Conservation (phyloP, 2,113 vertebrate genomes). For the Lanius ludovicianus region DNA sequence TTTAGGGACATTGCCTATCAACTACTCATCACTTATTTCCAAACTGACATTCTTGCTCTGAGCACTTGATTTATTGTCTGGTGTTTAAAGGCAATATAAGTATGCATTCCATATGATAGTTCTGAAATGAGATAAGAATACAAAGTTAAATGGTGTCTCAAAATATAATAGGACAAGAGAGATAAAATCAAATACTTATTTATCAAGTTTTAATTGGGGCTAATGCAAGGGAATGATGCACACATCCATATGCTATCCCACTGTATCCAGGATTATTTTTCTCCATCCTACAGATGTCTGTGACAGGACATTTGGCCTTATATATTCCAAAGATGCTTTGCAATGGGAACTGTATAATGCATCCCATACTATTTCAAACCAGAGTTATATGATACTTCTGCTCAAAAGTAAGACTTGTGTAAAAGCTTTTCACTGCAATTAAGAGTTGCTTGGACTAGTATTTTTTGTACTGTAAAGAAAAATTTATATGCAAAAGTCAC, state of each 20-base stretch:
- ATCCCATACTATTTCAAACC: not conserved
- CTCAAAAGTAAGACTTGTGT: not conserved
- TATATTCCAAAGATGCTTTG: not conserved
- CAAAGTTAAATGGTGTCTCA: not conserved
- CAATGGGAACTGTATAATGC: not conserved
- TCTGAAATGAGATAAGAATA: not conserved
- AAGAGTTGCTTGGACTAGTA: not conserved
- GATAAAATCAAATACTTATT: not conserved
- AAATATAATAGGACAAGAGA: not conserved
- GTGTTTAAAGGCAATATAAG: not conserved
- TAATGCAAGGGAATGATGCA: not conserved
- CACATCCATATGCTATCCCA: not conserved
- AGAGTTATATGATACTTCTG: not conserved
- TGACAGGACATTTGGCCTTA: not conserved
- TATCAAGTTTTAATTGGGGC: not conserved
- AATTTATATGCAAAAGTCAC: not conserved
- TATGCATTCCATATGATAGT: not conserved
- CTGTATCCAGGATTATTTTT: not conserved
- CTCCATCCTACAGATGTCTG: not conserved
- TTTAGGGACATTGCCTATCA: not conserved
- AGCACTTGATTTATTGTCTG: not conserved
- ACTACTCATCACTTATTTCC: not conserved
- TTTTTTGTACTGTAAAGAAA: not conserved
- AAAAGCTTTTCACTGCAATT: not conserved
- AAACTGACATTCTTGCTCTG: not conserved